Percentiles rank a stretch among this genome's conserved stretches.
phyloP scores from a whole-genome alignment of 2,888 invertebrate species.

The Abscondita cerata region DNA sequence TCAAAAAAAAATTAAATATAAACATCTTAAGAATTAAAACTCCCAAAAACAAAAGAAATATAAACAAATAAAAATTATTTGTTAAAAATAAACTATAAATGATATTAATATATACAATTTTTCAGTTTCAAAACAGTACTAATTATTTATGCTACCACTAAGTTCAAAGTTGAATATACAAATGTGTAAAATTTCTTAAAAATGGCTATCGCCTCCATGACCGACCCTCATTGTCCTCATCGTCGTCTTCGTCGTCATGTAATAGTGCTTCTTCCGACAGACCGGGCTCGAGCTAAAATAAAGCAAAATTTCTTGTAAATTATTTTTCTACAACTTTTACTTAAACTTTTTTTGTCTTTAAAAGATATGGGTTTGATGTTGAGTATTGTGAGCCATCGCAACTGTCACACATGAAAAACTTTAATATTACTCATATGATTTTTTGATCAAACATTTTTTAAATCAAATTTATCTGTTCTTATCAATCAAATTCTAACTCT shows the following conservation, averaged over 20 bases:
- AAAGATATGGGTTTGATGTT: too few relatives aligned
- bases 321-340: too few relatives aligned
- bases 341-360: too few relatives aligned
- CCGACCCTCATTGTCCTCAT: slow-evolving; percentile 82
- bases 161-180: slow-evolving; percentile 25
- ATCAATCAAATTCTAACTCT: too few relatives aligned
- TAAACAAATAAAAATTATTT: not conserved
- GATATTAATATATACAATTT: slow-evolving; percentile 6
- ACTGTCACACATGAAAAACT: too few relatives aligned
- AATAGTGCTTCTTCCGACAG: slow-evolving; percentile 72
- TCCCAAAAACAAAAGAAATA: not conserved
- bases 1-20: slow-evolving; percentile 4
- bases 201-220: slow-evolving; percentile 86
- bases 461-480: too few relatives aligned
- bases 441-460: too few relatives aligned
- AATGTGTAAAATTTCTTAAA: slow-evolving; percentile 30
- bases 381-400: too few relatives aligned
- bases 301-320: slow-evolving; percentile 10
- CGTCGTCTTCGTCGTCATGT: slow-evolving; percentile 86
- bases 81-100: not conserved
- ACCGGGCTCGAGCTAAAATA: slow-evolving; percentile 54
- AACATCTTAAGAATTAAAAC: not conserved
- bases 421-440: too few relatives aligned
- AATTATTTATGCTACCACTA: not conserved
- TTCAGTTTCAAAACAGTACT: not conserved